phyloP scores from a whole-genome alignment of 1,140 invertebrate species.

The Monomorium pharaonis region DNA sequence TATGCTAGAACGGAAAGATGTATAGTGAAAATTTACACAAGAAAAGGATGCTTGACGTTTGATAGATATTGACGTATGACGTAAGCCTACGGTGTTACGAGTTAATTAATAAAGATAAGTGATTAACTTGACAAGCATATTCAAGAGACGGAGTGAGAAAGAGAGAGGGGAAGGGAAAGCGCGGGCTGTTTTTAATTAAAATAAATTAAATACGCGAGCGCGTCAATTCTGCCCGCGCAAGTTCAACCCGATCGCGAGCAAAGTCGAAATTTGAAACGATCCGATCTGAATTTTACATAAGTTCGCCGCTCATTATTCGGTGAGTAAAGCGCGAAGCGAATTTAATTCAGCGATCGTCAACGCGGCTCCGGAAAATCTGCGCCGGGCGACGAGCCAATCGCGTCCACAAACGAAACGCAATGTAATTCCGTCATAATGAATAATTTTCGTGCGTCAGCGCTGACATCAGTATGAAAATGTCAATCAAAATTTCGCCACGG shows the following conservation, averaged over 20 bases:
- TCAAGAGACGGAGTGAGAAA: background rate
- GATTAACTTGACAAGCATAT: background rate
- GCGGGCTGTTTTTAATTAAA: background rate
- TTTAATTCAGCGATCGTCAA: conserved; percentile 3
- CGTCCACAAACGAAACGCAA: background rate
- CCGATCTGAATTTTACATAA: background rate
- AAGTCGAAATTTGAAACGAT: background rate
- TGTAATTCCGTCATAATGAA: background rate
- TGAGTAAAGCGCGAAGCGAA: background rate
- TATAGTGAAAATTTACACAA: conserved; percentile 21
- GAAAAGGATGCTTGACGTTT: background rate
- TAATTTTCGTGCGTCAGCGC: conserved; percentile 3
- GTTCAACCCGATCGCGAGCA: background rate
- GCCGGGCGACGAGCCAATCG: background rate
- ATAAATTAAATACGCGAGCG: background rate
- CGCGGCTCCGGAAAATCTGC: background rate
- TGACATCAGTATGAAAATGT: background rate
- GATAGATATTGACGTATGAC: conserved; percentile 29
- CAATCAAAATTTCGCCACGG: conserved; percentile 6
- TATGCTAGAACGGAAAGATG: conserved; percentile 1
- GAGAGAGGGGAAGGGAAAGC: too few relatives aligned
- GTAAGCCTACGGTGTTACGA: background rate
- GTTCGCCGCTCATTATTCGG: background rate
- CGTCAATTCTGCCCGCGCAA: background rate
- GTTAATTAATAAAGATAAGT: conserved; percentile 28